Base-by-base conservation (phyloP, 2,113 vertebrate genomes). In the Pygoscelis antarcticus region DNA sequence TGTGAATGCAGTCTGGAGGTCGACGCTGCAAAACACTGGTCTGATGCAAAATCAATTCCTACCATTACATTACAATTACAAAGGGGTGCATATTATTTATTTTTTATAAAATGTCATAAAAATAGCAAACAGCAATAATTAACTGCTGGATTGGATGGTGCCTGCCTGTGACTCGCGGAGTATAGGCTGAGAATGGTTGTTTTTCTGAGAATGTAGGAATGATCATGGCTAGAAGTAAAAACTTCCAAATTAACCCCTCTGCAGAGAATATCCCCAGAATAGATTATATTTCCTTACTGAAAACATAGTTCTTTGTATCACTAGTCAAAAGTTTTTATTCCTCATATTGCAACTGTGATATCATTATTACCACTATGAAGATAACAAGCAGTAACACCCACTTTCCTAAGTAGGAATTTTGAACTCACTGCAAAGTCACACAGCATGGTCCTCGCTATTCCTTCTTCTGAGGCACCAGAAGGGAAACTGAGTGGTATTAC, bases 71-170 rank as follows among this genome's bases (percentile, higher is more conserved):
- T 64, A 32, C 55, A 85, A 9, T 71, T 74, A 62, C 49, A 78
- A 71, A 87, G 23, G 29, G 9, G 12, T 61, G 21, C 4, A 7
- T 0, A 0, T 70, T 9, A 30, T 55, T 83, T 78, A 14, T 15
- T 52, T 81, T 46, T 46, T 36, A 36, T 49, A 12, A 30, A 34
- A 46, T 72, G 30, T 26, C 21, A 66, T 57, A 9, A 85, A 27
- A 58, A 72, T 68, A 54, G 25, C 18, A 60, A 87, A 16, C 3
- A 82, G 47, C 20, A 78, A 10, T 55, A 70, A 65, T 93, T 58
- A 95, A 9, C 26, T 7, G 13, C 29, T 66, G 66, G 79, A 18
- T 8, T 71, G 30, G 34, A 21, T 69, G 32, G 23, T 71, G 8
- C 7, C 55, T 40, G 32, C 34, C 61, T 92, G 42, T 61, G 78